Evolutionary conservation across 2,888 invertebrate genomes (phyloP).

Genomic region (Hedychridium roseum): DNA sequence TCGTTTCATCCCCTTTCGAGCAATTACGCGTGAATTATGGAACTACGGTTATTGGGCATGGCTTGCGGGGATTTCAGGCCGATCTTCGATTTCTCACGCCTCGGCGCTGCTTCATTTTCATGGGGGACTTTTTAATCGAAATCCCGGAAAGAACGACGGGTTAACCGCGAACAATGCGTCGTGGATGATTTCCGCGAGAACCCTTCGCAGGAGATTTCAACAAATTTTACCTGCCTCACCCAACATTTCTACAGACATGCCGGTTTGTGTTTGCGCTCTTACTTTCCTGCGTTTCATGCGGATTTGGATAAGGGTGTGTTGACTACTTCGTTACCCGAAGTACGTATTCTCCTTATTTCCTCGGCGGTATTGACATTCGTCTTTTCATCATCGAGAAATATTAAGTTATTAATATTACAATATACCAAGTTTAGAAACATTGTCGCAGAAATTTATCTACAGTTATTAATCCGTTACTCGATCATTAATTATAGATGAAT

Average conservation of each 20-base stretch:
- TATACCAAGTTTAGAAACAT: too few species aligned
- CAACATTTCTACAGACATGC: background rate
- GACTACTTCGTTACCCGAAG: too few species aligned
- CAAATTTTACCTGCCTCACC: constrained; percentile 16
- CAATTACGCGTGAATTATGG: constrained; percentile 59
- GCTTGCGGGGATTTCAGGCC: constrained; percentile 8
- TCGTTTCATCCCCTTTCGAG: constrained; percentile 27
- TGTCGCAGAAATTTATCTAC: too few species aligned
- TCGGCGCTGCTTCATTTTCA: constrained; percentile 37
- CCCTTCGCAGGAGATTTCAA: constrained; percentile 22
- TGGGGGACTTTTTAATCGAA: constrained; percentile 42
- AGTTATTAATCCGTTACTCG: too few species aligned
- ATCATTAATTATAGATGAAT: too few species aligned
- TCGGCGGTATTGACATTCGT: too few species aligned
- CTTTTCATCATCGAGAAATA: too few species aligned
- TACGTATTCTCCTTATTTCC: too few species aligned
- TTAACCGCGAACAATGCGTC: constrained; percentile 59
- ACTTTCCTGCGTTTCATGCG: constrained; percentile 6
- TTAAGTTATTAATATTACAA: too few species aligned
- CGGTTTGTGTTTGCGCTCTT: constrained; percentile 4
- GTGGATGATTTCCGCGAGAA: constrained; percentile 28
- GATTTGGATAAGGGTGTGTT: constrained; percentile 34
- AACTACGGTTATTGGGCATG: constrained; percentile 44
- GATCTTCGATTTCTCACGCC: constrained; percentile 56
- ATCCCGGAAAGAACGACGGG: constrained; percentile 47